Evolutionary conservation across 2,113 vertebrate species (phyloP), one percentile per base, ranked within the genome.

Genomic region (Esox niger): DNA sequence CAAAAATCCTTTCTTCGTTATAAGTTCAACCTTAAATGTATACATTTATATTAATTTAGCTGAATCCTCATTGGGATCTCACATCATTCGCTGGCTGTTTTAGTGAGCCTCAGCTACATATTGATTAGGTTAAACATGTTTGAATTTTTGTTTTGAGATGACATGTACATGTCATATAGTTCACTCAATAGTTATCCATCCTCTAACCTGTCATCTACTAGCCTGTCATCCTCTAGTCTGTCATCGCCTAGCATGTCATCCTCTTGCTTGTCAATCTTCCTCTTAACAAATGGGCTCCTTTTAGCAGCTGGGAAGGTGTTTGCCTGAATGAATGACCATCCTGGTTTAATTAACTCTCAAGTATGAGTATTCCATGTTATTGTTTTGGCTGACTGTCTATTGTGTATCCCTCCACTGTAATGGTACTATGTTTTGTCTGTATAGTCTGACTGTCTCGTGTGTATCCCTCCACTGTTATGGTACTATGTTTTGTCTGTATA

Each of bases 161-260:
- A 25, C 55, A 20, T 56, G 79, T 55, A 71, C 57, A 64, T 59
- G 0, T 4, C 74, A 58, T 15, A 27, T 30, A 38, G 49, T 63
- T 32, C 59, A 74, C n/a, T n/a, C n/a, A n/a, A n/a, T n/a, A n/a
- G n/a, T n/a, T n/a, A n/a, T n/a, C n/a, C n/a, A n/a, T n/a, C n/a
- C n/a, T n/a, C n/a, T 59, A 58, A 25, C 6, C 2, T 4, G 4
- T 61, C 58, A 38, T 15, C 21, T 10, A 20, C 33, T 11, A 25
- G 58, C 60, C 20, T 7, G n/a, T 33, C 58, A 32, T 62, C n/a
- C 64, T 76, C 66, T 65, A n/a, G n/a, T n/a, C n/a, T n/a, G n/a
- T n/a, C n/a, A n/a, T n/a, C n/a, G n/a, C n/a, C n/a, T 59, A 58
- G 9, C 6, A 2, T 4, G 4, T 61, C 58, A 38, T 15, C 21